Conservation (phyloP, 2,113 vertebrate genomes). For the Perca schrenkii region DNA sequence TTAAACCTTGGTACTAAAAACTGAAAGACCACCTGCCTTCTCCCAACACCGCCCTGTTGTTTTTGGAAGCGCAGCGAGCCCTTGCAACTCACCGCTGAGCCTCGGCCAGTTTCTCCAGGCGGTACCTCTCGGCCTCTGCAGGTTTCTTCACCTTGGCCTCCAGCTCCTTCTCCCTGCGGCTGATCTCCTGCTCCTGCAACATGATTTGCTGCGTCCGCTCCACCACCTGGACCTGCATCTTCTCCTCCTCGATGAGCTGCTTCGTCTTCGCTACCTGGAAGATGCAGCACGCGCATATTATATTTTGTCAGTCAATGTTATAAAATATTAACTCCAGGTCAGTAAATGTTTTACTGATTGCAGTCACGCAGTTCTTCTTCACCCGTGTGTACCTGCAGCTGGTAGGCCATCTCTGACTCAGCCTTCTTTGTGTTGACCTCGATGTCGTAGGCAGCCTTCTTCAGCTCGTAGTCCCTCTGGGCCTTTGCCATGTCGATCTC, state of each 20-base stretch:
- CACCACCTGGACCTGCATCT: constrained; percentile 92
- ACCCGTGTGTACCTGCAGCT: constrained; percentile 87
- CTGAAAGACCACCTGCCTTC: not conserved
- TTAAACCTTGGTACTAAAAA: no score
- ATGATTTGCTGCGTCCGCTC: constrained; percentile 91
- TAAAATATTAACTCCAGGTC: not conserved
- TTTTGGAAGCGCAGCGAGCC: not conserved
- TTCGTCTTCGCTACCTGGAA: constrained; percentile 93
- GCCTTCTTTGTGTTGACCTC: constrained; percentile 93
- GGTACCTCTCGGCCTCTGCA: constrained; percentile 89
- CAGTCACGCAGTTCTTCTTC: not conserved
- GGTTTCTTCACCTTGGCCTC: constrained; percentile 92
- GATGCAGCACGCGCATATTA: not conserved
- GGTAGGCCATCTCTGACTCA: constrained; percentile 92
- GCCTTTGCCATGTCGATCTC: constrained; percentile 94
- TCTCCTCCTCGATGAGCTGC: constrained; percentile 92
- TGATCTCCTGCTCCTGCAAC: constrained; percentile 92
- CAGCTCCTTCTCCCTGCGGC: constrained; percentile 89
- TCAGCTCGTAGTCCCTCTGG: constrained; percentile 92
- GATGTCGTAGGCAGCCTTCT: constrained; percentile 90
- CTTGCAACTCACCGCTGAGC: constrained; percentile 85
- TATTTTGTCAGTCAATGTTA: not conserved
- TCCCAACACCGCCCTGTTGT: not conserved
- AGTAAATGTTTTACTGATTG: not conserved
- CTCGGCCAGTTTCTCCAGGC: constrained; percentile 89